Evolutionary conservation across 2,888 invertebrate genomes (phyloP), one percentile per base, ranked within the genome.

Genomic region (Galerucella nymphaeae): DNA sequence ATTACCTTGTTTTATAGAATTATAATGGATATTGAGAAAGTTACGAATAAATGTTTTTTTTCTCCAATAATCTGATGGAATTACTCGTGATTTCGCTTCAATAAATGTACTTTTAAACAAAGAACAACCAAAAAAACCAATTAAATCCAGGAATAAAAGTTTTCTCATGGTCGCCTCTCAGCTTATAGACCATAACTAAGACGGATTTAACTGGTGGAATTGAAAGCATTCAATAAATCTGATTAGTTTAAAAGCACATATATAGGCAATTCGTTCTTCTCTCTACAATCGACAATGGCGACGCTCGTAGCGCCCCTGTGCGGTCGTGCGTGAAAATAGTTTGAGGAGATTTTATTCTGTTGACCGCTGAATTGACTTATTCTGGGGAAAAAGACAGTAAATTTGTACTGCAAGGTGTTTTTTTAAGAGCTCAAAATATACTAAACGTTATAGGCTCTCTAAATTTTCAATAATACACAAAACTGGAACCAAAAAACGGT

Each of bases 361-460:
- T 80, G 79, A 80, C 82, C 82, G 81, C 82, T 81, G 81, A 82
- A 82, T 81, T 81, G 81, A 79, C 80, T 80, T 78, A 78, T 76
- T 72, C 70, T 70, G 65, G 20, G 6, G 6, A 38, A 38, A 38
- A 62, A 62, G 2, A 18, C 42, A 16, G 18, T 41, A 59, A 59
- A 48, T 48, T 48, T 48, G n/a, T n/a, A 0, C 8, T n/a, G 9
- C 30, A 38, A 38, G 8, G 30, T 30, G 30, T 30, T 23, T 23
- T 23, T 23, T 23, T 23, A 23, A 23, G 3, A 30, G 23, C 23
- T 38, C 30, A 38, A 38, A 8, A 38, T 38, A 38, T 38, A 38
- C 30, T 38, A 38, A 38, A 38, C 9, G 1, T 38, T 8, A 38
- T 5, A 30, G 30, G 30, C 30, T 6, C 30, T 30, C 3, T 30